These are phyloP conservation scores for Muricea muricata DNA, from an alignment of 92 coral and sea anemone genomes.

Conservation along the genomic window DNA sequence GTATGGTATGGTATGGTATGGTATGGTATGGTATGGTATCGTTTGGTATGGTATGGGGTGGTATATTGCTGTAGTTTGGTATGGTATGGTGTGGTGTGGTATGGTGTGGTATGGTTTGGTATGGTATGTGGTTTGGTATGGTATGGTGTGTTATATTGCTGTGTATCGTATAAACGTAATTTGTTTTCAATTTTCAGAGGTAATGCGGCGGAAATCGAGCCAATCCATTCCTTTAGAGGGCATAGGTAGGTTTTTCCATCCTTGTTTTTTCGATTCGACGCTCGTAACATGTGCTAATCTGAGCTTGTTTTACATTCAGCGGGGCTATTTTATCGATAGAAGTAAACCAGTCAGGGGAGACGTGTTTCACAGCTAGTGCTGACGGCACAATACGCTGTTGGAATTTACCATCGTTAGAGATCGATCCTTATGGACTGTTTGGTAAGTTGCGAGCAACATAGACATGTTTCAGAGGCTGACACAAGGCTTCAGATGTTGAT, in stretches of 20 bases:
- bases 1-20: not conserved
- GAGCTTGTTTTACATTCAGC: constrained; percentile 40
- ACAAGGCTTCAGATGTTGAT: too few species aligned
- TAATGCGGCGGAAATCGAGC: constrained; percentile 91
- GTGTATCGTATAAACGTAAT: not conserved
- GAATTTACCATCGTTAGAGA: constrained; percentile 90
- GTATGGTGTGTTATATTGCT: not conserved
- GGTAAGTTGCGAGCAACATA: constrained; percentile 67
- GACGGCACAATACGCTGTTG: constrained; percentile 91
- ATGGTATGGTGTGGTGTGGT: not conserved
- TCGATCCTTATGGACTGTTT: constrained; percentile 95
- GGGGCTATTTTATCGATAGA: constrained; percentile 87
- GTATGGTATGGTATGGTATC: not conserved
- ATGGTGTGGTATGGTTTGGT: not conserved
- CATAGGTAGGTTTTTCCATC: constrained; percentile 77
- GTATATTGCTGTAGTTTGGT: not conserved
- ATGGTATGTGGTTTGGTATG: too few species aligned
- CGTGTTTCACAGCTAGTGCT: constrained; percentile 95
- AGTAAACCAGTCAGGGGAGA: constrained; percentile 87
- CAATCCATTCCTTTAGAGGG: constrained; percentile 94
- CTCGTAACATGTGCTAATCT: not conserved
- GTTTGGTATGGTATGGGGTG: not conserved
- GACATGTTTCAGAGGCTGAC: not conserved
- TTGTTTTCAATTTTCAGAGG: constrained; percentile 65
- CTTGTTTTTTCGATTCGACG: not conserved